Percentiles rank a stretch among this genome's conserved stretches.
These are phyloP conservation scores for Macrochelys suwanniensis DNA, from an alignment of 2,797 vertebrate genomes.

Conservation along the genomic window DNA sequence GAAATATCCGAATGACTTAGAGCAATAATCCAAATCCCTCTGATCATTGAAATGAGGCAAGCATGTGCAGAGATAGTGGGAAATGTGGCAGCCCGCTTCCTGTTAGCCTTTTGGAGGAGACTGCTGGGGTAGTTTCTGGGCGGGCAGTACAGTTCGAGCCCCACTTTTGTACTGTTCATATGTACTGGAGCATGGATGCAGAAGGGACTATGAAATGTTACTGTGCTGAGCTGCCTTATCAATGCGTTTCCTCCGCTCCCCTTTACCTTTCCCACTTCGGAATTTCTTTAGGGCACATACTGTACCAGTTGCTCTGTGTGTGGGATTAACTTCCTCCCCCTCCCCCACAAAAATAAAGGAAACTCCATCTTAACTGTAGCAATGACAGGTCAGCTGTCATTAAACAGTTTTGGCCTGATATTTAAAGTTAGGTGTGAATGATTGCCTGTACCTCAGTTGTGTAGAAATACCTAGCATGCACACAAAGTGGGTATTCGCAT, in stretches of 20 bases:
- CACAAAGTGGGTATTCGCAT: not conserved
- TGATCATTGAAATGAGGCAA: not conserved
- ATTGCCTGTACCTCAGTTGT: not conserved
- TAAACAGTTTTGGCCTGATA: not conserved
- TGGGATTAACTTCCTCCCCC: not conserved
- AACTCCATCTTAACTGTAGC: not conserved
- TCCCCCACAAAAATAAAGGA: not conserved
- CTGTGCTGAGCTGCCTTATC: not conserved
- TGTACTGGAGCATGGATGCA: not conserved
- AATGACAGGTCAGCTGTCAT: not conserved
- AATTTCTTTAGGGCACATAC: not conserved
- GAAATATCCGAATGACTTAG: not conserved
- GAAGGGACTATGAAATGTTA: not conserved
- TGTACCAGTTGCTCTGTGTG: fast-evolving
- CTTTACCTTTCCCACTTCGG: not conserved
- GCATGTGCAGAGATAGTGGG: not conserved
- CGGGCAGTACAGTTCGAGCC: not conserved
- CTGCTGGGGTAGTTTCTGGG: not conserved
- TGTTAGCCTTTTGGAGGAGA: not conserved
- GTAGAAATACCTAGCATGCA: not conserved
- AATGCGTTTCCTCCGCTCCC: not conserved
- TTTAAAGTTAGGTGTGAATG: fast-evolving
- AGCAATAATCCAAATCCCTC: not conserved
- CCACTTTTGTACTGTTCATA: not conserved
- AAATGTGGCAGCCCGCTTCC: not conserved